Conservation (phyloP, 1,140 invertebrate genomes). For the Pogonognathellus flavescens region DNA sequence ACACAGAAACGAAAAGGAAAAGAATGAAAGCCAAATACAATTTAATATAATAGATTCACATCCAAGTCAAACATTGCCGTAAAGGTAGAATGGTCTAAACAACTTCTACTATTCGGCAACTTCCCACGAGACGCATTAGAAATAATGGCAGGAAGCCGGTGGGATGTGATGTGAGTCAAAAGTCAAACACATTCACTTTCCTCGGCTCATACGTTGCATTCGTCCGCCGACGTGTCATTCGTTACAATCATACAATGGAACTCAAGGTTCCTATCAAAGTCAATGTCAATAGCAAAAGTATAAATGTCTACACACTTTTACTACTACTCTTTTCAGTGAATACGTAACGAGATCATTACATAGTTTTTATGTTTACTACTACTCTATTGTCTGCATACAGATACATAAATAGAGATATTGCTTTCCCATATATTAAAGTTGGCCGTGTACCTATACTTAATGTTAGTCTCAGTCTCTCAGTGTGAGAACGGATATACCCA, state of each 20-base stretch:
- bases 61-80: neutral
- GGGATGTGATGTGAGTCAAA: constrained; percentile 41
- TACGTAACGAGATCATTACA: too few species aligned
- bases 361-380: too few species aligned
- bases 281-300: constrained; percentile 36
- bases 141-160: constrained; percentile 46
- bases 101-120: constrained; percentile 29
- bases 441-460: too few species aligned
- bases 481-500: neutral
- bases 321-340: neutral
- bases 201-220: constrained; percentile 4
- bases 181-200: constrained; percentile 43
- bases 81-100: neutral
- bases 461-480: neutral
- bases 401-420: too few species aligned
- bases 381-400: too few species aligned
- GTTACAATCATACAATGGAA: constrained; percentile 19
- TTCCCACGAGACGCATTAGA: constrained; percentile 47
- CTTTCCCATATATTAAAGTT: too few species aligned
- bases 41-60: too few species aligned
- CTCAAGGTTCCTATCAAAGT: constrained; percentile 16
- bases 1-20: too few species aligned
- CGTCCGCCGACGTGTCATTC: neutral
- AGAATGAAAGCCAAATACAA: neutral
- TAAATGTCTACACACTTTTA: constrained; percentile 31